These are phyloP conservation scores for Temnothorax rugatulus DNA, from an alignment of 2,888 invertebrate genomes.

Conservation along the genomic window DNA sequence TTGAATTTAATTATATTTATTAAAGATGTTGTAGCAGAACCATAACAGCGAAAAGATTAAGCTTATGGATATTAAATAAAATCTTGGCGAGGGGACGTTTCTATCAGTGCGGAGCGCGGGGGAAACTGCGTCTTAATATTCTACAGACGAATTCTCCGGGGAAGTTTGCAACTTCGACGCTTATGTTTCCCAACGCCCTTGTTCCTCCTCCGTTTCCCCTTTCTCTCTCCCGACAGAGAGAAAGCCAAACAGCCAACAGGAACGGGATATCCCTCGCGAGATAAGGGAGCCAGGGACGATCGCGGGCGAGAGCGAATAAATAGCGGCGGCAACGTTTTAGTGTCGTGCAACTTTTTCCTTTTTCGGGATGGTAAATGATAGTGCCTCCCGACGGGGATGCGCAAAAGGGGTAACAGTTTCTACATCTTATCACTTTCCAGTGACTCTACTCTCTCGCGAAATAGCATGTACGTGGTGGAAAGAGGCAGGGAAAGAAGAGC, in stretches of 20 bases:
- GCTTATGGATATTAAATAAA: conserved; percentile 9
- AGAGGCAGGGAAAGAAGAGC: neutral
- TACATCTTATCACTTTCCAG: conserved; percentile 55
- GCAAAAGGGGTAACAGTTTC: conserved; percentile 16
- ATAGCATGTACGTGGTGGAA: conserved; percentile 55
- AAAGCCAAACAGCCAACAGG: conserved; percentile 47
- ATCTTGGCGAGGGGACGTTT: neutral
- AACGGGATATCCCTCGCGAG: conserved; percentile 55
- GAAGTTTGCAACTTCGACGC: conserved; percentile 38
- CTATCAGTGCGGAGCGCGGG: neutral
- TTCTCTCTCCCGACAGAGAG: conserved; percentile 9
- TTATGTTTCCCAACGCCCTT: conserved; percentile 41
- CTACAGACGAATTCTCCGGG: neutral
- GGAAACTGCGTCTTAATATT: conserved; percentile 15
- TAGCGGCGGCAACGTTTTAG: conserved; percentile 71
- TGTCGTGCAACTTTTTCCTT: conserved; percentile 63
- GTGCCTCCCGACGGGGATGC: conserved; percentile 46
- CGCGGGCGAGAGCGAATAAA: conserved; percentile 72
- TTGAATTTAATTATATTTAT: conserved; percentile 20
- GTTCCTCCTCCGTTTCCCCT: conserved; percentile 11
- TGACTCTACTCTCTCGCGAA: conserved; percentile 71
- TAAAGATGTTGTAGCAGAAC: neutral
- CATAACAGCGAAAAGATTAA: neutral
- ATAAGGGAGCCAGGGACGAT: conserved; percentile 75
- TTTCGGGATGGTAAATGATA: conserved; percentile 73